phyloP scores from a whole-genome alignment of 92 coral and sea anemone genomes.

The Hydrozoanthus gracilis region DNA sequence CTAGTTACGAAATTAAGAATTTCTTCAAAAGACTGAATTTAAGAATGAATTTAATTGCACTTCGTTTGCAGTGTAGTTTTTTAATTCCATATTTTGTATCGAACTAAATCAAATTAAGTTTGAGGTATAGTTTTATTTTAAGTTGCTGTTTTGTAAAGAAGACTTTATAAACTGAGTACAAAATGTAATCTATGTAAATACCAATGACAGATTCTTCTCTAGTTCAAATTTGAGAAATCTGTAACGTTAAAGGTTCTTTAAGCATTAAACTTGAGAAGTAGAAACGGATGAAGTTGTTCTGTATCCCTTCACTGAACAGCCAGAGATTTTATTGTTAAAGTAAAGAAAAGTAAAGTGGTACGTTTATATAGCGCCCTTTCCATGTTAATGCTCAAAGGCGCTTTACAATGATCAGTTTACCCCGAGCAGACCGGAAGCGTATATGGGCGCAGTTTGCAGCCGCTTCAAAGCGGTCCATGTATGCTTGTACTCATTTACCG shows the following conservation, averaged over 20 bases:
- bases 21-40: background rate
- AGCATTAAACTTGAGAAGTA: background rate
- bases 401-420: too few species aligned
- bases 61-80: constrained; percentile 7
- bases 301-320: too few species aligned
- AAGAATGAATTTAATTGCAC: background rate
- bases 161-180: constrained; percentile 2
- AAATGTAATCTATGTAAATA: constrained; percentile 28
- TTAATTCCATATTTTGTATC: constrained; percentile 31
- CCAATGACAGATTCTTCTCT: background rate
- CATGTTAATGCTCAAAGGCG: too few species aligned
- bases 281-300: too few species aligned
- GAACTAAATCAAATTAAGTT: background rate
- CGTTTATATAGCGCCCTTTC: too few species aligned
- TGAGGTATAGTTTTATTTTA: constrained; percentile 22
- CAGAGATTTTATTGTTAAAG: too few species aligned
- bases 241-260: constrained; percentile 1
- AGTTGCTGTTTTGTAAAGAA: constrained; percentile 11
- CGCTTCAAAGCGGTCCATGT: too few species aligned
- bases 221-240: background rate
- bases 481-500: too few species aligned
- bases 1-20: background rate
- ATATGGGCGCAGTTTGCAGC: too few species aligned
- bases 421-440: too few species aligned
- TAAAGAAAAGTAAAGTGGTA: too few species aligned